A percentile compares a stretch with the other conserved stretches of the same genome.
Evolutionary conservation across 2,113 vertebrate species (phyloP).

Genomic region (Tychaedon coryphoeus): DNA sequence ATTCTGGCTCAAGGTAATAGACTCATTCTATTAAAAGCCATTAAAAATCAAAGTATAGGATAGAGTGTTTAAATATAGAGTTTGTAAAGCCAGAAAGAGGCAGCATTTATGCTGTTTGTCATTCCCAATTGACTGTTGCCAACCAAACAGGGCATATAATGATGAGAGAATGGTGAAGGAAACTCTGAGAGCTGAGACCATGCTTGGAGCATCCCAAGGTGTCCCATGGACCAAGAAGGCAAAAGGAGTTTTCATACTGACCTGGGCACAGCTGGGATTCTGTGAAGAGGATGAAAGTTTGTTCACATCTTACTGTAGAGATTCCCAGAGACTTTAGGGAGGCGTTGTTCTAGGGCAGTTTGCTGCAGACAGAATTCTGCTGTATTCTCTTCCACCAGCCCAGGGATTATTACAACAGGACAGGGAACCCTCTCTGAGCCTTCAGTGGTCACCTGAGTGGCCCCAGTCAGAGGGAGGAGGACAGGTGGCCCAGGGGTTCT

Average conservation of each 20-base stretch:
- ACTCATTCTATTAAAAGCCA: not conserved
- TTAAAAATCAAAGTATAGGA: not conserved
- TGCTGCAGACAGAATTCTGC: not conserved
- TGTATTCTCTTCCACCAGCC: not conserved
- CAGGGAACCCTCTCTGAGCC: not conserved
- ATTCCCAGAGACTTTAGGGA: not conserved
- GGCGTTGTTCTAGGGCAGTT: not conserved
- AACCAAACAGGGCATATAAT: not conserved
- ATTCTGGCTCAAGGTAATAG: not conserved
- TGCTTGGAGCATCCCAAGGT: not conserved
- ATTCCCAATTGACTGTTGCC: not conserved
- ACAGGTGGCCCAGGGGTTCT: not conserved
- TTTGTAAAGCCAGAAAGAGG: not conserved
- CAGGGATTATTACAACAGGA: not conserved
- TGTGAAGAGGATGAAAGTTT: not conserved
- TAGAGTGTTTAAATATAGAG: not conserved
- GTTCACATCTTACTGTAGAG: not conserved
- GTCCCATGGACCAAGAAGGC: not conserved
- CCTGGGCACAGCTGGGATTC: not conserved
- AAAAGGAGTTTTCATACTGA: not conserved
- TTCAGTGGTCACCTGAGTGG: not conserved
- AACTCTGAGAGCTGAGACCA: not conserved
- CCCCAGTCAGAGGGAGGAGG: not conserved
- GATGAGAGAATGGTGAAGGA: not conserved
- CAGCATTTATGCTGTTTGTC: not conserved